Evolutionary conservation across 2,888 invertebrate genomes (phyloP).

Genomic region (Rhorus exstirpatorius): DNA sequence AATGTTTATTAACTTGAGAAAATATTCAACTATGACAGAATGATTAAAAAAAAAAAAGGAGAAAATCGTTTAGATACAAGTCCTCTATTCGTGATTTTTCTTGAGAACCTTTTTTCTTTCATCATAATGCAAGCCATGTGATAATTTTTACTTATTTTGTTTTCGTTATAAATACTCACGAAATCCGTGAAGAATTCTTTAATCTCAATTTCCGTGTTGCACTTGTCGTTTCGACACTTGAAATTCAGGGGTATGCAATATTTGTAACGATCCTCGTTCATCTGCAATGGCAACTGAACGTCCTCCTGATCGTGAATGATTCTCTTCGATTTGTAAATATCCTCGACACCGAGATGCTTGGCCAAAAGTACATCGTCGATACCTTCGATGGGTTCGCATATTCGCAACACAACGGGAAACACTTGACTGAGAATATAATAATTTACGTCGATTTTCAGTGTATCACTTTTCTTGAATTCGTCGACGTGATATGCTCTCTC

Average conservation of each 20-base stretch:
- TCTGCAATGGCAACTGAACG: conserved; percentile 78
- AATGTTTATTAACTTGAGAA: no score
- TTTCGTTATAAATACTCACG: conserved; percentile 78
- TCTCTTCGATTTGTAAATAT: conserved; percentile 80
- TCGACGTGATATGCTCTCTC: conserved; percentile 98
- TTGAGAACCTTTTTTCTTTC: no score
- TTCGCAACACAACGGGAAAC: conserved; percentile 97
- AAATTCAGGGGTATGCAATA: conserved; percentile 90
- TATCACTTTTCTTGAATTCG: conserved; percentile 92
- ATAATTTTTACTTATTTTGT: neutral
- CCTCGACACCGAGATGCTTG: conserved; percentile 91
- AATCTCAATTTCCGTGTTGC: conserved; percentile 86
- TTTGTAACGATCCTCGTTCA: conserved; percentile 87
- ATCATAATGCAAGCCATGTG: no score
- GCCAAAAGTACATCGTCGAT: conserved; percentile 96
- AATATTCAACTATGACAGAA: no score
- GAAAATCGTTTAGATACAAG: no score
- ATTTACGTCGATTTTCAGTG: conserved; percentile 92
- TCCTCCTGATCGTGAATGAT: conserved; percentile 76
- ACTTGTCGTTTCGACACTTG: conserved; percentile 86
- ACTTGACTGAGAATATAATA: conserved; percentile 98
- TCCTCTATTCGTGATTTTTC: no score
- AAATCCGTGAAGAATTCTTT: conserved; percentile 84
- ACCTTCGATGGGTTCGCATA: conserved; percentile 98
- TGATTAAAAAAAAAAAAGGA: no score